Evolutionary conservation across 2,113 vertebrate species (phyloP), one percentile per base, ranked within the genome.

Genomic region (Helogale parvula): DNA sequence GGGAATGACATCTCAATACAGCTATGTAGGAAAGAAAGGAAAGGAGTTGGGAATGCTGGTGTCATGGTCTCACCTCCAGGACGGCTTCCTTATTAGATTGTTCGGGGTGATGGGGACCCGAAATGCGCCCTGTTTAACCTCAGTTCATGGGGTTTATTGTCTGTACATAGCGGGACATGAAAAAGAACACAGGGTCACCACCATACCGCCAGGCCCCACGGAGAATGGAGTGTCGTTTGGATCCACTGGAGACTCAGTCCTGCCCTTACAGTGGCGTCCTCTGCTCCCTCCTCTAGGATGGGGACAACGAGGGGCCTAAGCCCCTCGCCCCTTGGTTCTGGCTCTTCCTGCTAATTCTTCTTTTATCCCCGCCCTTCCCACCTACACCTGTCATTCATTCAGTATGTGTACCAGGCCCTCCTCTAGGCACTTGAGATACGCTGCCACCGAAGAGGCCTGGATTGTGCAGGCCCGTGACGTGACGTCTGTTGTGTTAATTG

Each of bases 251-350:
- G 47, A 35, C 13, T 11, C 21, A 17, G 54, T 35, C 77, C 11
- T 12, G 23, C 2, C 7, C 57, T 47, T 1, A 2, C 4, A 65
- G n/a, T 50, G 7, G 13, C 17, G 31, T 12, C 12, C 2, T 27
- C 45, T 17, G 19, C 29, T 27, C 85, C 23, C 41, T 2, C 14
- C 68, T 76, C 38, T 23, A 21, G 13, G 29, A 54, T 69, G 25
- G 31, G 31, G 35, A 52, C 66, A 74, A 0, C 0, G 0, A 31
- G 2, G 10, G 21, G 25, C 68, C 33, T 52, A 17, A 27, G 52
- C 38, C 31, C 11, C 23, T 60, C 1, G 8, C 63, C 41, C 23
- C 25, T 50, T 5, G 16, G n/a, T 33, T 66, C 17, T 41, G 2
- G 38, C 35, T 68, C 1, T 29, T 72, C 54, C 23, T 47, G 0